Evolutionary conservation across 2,797 vertebrate species (phyloP).

Genomic region (Semotilus atromaculatus): DNA sequence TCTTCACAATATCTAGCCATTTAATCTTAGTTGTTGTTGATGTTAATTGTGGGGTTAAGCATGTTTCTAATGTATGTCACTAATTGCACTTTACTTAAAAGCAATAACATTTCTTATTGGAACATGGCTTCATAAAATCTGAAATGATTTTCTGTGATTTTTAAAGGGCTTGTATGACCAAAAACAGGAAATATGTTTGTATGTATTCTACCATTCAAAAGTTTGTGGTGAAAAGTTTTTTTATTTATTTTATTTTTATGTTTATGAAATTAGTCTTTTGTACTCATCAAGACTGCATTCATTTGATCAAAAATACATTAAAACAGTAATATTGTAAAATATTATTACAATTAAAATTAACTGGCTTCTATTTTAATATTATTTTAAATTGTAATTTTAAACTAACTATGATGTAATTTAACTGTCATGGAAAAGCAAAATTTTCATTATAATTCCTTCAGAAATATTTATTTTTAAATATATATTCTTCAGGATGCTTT

Average conservation of each 20-base stretch:
- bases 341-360: not conserved
- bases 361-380: not conserved
- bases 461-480: not conserved
- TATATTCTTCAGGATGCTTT: not conserved
- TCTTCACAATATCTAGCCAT: not conserved
- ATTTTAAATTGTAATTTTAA: not conserved
- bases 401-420: too few species aligned
- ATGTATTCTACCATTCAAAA: not conserved
- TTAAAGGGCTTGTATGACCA: not conserved
- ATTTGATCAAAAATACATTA: not conserved
- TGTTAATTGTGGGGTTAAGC: conserved; percentile 19
- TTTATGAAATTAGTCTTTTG: not conserved
- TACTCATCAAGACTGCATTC: not conserved
- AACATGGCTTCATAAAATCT: not conserved
- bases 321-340: not conserved
- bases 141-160: not conserved
- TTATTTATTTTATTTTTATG: not conserved
- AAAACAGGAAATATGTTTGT: not conserved
- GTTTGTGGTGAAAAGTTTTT: not conserved
- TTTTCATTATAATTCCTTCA: not conserved
- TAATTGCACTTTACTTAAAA: conserved; percentile 32
- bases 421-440: not conserved
- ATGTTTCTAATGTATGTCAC: not conserved
- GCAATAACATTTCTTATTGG: conserved; percentile 2
- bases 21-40: conserved; percentile 15